phyloP scores from a whole-genome alignment of 2,113 vertebrate species.

The Hemichromis elongatus region DNA sequence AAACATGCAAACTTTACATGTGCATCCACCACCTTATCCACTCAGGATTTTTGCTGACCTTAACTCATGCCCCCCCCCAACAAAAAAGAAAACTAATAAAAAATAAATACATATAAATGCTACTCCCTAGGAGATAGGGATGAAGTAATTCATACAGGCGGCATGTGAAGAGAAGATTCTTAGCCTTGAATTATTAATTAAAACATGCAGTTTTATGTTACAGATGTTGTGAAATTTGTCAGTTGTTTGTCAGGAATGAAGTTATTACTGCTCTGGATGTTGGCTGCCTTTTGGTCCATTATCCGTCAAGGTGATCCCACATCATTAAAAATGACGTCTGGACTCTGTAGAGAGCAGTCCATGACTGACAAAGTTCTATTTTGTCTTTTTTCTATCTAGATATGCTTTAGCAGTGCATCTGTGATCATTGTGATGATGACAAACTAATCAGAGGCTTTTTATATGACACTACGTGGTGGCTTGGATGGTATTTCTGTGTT shows the following conservation, averaged over 20 bases:
- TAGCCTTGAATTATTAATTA: slow-evolving; percentile 34
- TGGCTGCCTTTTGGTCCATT: not conserved
- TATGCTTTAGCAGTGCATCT: too few species aligned
- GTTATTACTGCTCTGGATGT: too few species aligned
- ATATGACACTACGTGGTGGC: too few species aligned
- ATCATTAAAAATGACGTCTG: too few species aligned
- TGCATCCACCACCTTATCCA: not conserved
- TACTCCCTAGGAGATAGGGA: slow-evolving; percentile 3
- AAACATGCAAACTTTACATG: not conserved
- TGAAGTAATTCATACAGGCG: slow-evolving; percentile 17
- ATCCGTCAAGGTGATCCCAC: not conserved
- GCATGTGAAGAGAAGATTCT: slow-evolving; percentile 19
- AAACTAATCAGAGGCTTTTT: too few species aligned
- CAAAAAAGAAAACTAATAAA: slow-evolving; percentile 32
- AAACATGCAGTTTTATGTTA: not conserved
- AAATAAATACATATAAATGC: slow-evolving; percentile 47
- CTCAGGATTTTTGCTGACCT: not conserved
- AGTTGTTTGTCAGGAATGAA: not conserved
- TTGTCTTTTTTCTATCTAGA: too few species aligned
- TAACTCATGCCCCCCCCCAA: not conserved
- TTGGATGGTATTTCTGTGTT: too few species aligned
- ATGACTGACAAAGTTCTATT: too few species aligned
- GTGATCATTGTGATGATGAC: too few species aligned
- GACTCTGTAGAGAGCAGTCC: too few species aligned
- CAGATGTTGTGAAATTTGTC: not conserved